phyloP scores from a whole-genome alignment of 2,888 invertebrate species.

The Euplexia lucipara region DNA sequence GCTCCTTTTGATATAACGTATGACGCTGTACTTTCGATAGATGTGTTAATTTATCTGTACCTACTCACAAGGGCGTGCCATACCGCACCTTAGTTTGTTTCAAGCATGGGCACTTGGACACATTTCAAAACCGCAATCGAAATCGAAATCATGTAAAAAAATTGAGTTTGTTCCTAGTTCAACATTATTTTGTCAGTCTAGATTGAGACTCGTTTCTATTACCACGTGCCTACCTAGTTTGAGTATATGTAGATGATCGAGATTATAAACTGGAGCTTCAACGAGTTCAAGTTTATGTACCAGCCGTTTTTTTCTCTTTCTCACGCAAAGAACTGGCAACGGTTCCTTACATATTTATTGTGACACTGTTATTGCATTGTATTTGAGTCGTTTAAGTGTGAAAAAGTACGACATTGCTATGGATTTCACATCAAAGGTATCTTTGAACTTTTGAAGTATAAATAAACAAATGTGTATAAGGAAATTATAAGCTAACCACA shows the following conservation, averaged over 20 bases:
- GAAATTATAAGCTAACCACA: conserved; percentile 3
- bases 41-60: conserved; percentile 72
- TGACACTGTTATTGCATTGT: conserved; percentile 33
- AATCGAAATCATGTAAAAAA: conserved; percentile 32
- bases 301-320: conserved; percentile 39
- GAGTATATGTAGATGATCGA: conserved; percentile 8
- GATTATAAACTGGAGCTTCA: conserved; percentile 15
- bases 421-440: neutral
- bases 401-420: conserved; percentile 1
- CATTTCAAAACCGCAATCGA: conserved; percentile 23
- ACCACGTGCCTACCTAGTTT: neutral
- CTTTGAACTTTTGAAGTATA: neutral
- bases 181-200: neutral
- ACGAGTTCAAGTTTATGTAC: conserved; percentile 3
- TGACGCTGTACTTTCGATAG: conserved; percentile 72
- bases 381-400: neutral
- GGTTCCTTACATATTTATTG: conserved; percentile 31
- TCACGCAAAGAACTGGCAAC: conserved; percentile 40
- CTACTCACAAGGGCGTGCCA: conserved; percentile 58
- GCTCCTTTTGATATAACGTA: conserved; percentile 69
- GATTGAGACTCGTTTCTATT: conserved; percentile 13
- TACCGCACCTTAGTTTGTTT: conserved; percentile 38
- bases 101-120: neutral
- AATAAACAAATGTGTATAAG: neutral
- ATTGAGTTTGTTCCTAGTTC: conserved; percentile 10